phyloP scores from a whole-genome alignment of 2,113 vertebrate species.

The Oenanthe melanoleuca region DNA sequence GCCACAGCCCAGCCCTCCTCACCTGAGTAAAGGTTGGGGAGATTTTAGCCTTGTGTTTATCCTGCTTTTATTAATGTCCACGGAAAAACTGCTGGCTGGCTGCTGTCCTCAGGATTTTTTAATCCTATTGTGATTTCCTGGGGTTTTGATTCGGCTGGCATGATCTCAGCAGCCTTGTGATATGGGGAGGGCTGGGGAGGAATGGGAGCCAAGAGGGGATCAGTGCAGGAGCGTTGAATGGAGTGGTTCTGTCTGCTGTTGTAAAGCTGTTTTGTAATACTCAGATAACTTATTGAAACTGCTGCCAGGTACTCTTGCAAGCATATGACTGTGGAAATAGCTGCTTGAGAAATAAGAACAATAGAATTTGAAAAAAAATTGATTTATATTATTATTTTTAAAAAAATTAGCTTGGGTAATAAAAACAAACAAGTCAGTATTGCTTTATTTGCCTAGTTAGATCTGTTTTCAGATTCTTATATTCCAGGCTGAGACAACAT shows the following conservation, averaged over 20 bases:
- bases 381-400: not conserved
- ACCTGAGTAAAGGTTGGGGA: not conserved
- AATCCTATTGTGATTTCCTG: constrained; percentile 53
- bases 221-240: constrained; percentile 30
- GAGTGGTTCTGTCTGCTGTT: constrained; percentile 24
- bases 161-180: constrained; percentile 44
- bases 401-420: not conserved
- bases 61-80: not conserved
- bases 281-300: constrained; percentile 32
- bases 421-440: not conserved
- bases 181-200: not conserved
- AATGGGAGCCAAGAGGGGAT: constrained; percentile 35
- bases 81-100: constrained; percentile 22
- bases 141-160: constrained; percentile 12
- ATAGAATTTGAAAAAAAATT: not conserved
- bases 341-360: constrained; percentile 38
- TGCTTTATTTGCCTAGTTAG: not conserved
- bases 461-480: not conserved
- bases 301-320: constrained; percentile 56
- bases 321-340: constrained; percentile 50
- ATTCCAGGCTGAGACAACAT: not conserved
- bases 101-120: constrained; percentile 16
- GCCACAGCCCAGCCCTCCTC: not conserved
- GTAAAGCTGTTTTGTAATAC: constrained; percentile 34
- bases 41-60: not conserved